Conservation (phyloP, 1,140 invertebrate species). For the Platyscapa corneri region DNA sequence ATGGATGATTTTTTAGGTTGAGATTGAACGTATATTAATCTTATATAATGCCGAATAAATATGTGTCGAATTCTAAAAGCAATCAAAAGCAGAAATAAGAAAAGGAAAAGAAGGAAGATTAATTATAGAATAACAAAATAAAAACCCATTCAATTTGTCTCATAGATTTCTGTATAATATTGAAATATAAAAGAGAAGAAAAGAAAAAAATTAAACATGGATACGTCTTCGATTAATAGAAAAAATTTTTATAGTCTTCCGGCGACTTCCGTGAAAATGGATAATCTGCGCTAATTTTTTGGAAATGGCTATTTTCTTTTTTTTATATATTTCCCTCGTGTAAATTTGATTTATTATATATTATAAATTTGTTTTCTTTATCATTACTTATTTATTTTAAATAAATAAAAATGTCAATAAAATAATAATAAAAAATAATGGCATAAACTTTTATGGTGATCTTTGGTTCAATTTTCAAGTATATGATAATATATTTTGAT, state of each 20-base stretch:
- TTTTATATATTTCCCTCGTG: background rate
- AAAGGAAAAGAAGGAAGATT: background rate
- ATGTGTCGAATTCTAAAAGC: background rate
- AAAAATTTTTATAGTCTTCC: conserved; percentile 40
- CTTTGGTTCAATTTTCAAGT: too few species aligned
- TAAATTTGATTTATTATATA: background rate
- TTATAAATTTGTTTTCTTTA: background rate
- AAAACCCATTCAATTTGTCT: background rate
- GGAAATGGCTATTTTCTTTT: background rate
- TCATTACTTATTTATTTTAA: background rate
- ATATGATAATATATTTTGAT: too few species aligned
- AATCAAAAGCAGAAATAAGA: conserved; percentile 30
- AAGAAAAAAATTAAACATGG: background rate
- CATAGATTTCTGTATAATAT: background rate
- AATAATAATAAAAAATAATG: too few species aligned
- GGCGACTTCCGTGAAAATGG: conserved; percentile 17
- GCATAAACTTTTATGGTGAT: background rate
- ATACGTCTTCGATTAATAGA: background rate
- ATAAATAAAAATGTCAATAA: background rate
- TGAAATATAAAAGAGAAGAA: background rate
- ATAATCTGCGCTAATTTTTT: conserved; percentile 16
- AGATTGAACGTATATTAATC: conserved; percentile 20
- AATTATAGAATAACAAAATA: background rate
- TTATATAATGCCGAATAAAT: background rate
- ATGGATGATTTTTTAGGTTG: background rate